Base-by-base conservation (phyloP, 2,797 vertebrate genomes). In the Propithecus perrieri region DNA sequence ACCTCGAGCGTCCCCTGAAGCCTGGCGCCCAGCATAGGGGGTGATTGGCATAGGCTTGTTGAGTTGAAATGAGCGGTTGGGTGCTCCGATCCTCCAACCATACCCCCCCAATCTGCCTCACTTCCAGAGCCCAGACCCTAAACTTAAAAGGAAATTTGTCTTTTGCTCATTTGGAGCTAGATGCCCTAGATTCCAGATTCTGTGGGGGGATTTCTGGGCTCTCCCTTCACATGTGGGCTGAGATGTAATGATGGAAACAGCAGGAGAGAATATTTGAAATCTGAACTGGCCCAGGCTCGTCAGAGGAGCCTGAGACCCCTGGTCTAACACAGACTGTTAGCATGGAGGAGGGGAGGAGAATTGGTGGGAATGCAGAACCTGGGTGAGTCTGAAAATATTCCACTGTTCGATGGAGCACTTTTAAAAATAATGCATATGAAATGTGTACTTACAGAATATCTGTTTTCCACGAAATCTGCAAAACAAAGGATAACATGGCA, bases 361-460 rank as follows among this genome's bases (percentile, higher is more conserved):
- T 41, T 15, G 4, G 4, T 41, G 15, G 74, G 46, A 79, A 41
- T 35, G 69, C 13, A 11, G 94, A 83, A 43, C 30, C 14, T 30
- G 48, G 41, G 63, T 53, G 35, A 69, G 17, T 35, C 26, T 79
- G 85, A 65, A 83, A 89, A 87, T 14, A 50, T 28, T 71, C 85
- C 41, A 79, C 15, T 85, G 35, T 18, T 69, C 24, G 5, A 4
- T 5, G 41, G 43, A 75, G 22, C 75, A 12, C 55, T 88, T 89
- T 76, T 14, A 10, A 1, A 61, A 76, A 83, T 7, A 89, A 43
- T 9, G 89, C 35, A 30, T 22, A 79, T 26, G 81, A 95, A 96
- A 94, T 18, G 1, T 18, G 41, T 98, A 98, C 98, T 99, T 98
- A 99, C 98, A 95, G 98, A 99, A 94, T 97, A 97, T 84, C 98